A percentile compares a stretch with the other conserved stretches of the same genome.
Conservation (phyloP, 2,888 invertebrate species). For the Rapana venosa region DNA sequence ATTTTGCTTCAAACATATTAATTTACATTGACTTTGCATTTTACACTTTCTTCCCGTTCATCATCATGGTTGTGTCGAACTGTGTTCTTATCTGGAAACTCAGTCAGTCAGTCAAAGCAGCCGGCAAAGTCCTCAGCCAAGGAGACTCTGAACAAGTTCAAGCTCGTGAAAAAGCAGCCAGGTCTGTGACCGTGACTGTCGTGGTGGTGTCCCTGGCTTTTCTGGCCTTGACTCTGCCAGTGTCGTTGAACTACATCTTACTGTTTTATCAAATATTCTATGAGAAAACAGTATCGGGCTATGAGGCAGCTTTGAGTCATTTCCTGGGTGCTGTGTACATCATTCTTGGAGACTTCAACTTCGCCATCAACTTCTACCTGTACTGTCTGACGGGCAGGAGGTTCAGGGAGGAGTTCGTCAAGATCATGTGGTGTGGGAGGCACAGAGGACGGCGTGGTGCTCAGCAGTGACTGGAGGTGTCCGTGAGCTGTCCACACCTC, state of each 20-base stretch:
- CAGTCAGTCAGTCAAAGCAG: background rate
- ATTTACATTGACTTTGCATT: background rate
- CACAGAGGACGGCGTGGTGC: too few species aligned
- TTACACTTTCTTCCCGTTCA: background rate
- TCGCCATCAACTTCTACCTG: background rate
- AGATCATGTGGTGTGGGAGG: background rate
- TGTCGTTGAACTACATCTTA: background rate
- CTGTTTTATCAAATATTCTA: background rate
- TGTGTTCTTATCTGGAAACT: background rate
- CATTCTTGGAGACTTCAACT: background rate
- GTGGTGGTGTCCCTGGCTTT: background rate
- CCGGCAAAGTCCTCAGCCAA: background rate
- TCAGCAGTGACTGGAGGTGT: too few species aligned
- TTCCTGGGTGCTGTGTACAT: background rate
- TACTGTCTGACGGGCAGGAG: constrained; percentile 4
- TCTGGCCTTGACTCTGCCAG: background rate
- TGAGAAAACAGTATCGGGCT: background rate
- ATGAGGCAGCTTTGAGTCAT: too few species aligned
- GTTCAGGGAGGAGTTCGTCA: constrained; percentile 7
- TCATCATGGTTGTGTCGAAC: background rate
- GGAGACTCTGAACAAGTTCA: background rate
- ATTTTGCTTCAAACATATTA: background rate
- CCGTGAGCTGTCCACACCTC: too few species aligned
- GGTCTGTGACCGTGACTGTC: background rate
- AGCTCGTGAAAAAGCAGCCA: background rate